A percentile compares a stretch with the other conserved stretches of the same genome.
These are phyloP conservation scores for Dendrolimus pini DNA, from an alignment of 2,888 invertebrate species.

Conservation along the genomic window DNA sequence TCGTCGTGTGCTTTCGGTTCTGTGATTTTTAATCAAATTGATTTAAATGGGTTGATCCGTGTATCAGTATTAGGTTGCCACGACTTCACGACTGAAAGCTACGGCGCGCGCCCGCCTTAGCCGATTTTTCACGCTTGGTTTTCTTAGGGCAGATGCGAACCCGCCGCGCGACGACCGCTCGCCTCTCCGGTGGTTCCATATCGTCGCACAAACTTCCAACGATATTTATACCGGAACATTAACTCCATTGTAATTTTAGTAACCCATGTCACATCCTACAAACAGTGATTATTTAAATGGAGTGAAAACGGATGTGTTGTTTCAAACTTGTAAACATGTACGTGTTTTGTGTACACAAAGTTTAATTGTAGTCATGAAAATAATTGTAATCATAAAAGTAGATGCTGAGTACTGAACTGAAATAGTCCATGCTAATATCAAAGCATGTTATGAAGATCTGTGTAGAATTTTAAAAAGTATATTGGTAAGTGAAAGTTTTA, in stretches of 20 bases:
- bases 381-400: not conserved
- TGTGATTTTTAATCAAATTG: too few species aligned
- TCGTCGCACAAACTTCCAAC: not conserved
- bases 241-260: not conserved
- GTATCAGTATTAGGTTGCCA: not conserved
- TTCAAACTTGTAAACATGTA: not conserved
- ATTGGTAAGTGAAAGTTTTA: not conserved
- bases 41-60: too few species aligned
- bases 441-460: not conserved
- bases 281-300: not conserved
- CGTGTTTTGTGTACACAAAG: not conserved
- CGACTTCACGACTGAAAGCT: not conserved
- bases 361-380: not conserved
- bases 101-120: slow-evolving; percentile 12
- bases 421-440: not conserved
- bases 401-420: not conserved
- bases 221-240: not conserved
- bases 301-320: not conserved
- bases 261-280: not conserved
- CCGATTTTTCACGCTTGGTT: slow-evolving; percentile 11
- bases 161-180: slow-evolving; percentile 25
- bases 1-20: too few species aligned
- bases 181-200: slow-evolving; percentile 12
- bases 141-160: slow-evolving; percentile 18
- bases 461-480: not conserved